phyloP scores from a whole-genome alignment of 2,797 vertebrate species.

The Darevskia nairensis region DNA sequence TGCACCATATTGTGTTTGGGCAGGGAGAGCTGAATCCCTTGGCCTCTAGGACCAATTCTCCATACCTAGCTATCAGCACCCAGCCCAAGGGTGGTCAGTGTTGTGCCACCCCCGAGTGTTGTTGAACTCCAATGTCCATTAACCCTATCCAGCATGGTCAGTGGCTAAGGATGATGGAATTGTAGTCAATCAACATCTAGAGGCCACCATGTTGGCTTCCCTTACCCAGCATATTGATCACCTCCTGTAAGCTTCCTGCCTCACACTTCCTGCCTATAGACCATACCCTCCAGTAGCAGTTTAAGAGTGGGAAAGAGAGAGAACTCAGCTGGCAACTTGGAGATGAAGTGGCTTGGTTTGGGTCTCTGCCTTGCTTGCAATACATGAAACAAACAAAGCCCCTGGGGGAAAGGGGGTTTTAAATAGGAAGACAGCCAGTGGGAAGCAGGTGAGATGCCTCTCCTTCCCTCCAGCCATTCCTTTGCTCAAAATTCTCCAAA shows the following conservation, averaged over 20 bases:
- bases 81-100: no score
- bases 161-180: no score
- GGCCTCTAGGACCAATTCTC: neutral
- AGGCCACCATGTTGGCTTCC: no score
- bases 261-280: neutral
- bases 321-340: neutral
- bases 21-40: neutral
- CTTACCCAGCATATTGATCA: neutral
- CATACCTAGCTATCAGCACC: neutral
- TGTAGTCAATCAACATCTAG: no score
- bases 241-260: neutral
- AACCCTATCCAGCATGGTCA: no score
- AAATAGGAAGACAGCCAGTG: neutral
- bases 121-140: no score
- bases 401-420: neutral
- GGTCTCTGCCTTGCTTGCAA: neutral
- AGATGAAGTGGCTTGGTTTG: neutral
- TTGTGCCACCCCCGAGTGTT: no score
- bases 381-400: neutral
- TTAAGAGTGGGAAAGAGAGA: neutral
- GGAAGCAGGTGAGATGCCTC: neutral
- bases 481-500: neutral
- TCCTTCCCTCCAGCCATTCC: neutral
- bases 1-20: neutral
- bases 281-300: neutral